Percentiles rank a stretch among this genome's conserved stretches.
phyloP scores from a whole-genome alignment of 1,140 invertebrate species.

The Belonocnema kinseyi region DNA sequence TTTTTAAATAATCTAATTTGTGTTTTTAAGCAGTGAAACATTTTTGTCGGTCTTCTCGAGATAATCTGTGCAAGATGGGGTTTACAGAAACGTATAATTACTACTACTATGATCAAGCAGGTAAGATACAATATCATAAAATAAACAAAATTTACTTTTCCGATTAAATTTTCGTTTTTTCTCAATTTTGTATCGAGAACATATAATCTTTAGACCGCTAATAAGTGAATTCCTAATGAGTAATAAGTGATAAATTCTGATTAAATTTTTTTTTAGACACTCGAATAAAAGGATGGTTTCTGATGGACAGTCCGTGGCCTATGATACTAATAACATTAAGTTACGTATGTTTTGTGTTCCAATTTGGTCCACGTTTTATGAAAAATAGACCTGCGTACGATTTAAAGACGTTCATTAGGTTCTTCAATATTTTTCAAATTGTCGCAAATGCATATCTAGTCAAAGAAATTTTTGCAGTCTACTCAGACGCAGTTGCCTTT shows the following conservation, averaged over 20 bases:
- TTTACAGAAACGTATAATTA: constrained; percentile 33
- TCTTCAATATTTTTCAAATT: constrained; percentile 80
- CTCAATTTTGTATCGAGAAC: background rate
- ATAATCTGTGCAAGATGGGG: constrained; percentile 12
- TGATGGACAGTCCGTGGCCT: constrained; percentile 76
- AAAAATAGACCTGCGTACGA: constrained; percentile 77
- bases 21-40: too few relatives aligned
- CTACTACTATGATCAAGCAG: constrained; percentile 36
- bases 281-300: constrained; percentile 76
- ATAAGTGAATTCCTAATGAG: too few relatives aligned
- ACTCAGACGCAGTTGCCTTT: constrained; percentile 11
- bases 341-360: constrained; percentile 75
- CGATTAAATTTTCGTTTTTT: background rate
- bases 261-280: constrained; percentile 65
- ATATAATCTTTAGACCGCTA: too few relatives aligned
- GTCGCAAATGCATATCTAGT: constrained; percentile 74
- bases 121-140: constrained; percentile 29
- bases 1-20: background rate
- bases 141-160: too few relatives aligned
- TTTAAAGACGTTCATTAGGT: constrained; percentile 76
- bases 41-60: too few relatives aligned
- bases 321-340: constrained; percentile 72
- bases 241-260: background rate
- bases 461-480: constrained; percentile 61
- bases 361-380: constrained; percentile 78